Evolutionary conservation across 2,888 invertebrate species (phyloP), one percentile per base, ranked within the genome.

Genomic region (Acanthacorydalis orientalis): DNA sequence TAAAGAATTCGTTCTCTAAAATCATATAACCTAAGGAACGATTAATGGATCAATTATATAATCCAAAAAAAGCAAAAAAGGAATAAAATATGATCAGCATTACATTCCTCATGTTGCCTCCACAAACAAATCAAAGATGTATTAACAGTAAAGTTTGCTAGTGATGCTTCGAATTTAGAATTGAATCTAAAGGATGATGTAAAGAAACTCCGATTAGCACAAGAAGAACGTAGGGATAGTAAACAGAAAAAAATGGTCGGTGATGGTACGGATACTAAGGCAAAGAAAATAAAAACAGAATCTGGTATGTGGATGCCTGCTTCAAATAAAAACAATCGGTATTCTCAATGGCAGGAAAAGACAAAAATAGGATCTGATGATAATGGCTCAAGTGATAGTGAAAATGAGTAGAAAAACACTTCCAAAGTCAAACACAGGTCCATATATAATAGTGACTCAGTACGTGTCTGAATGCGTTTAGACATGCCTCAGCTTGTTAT

Each of bases 161-260:
- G 75, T 33, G 84, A 91, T 55, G 91, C 88, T 1, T 74, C 77
- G 42, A 75, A 75, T 23, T 87, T 82, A 0, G 78, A 85, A 55
- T 69, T 97, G 53, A 95, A 96, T 60, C 64, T 97, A 54, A 76
- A 81, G 8, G 93, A 93, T 66, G 83, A 84, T 51, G 78, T 78
- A 42, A 79, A 81, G 31, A 68, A 67, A 1, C 69, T 76, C 50
- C 73, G 76, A 33, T 68, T 74, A 45, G 73, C 74, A 2, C 75
- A 77, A 51, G 64, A 77, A 54, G 78, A 80, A 60, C 81, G 79
- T 60, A 93, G 97, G 97, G 96, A 97, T 69, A 75, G 92, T 44
- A 91, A 92, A 62, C 83, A 87, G 65, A 97, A 96, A 75, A 95
- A 90, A 70, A 93, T 91, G 82, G 82, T 97, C 33, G 74, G 78